Percentiles rank a stretch among this genome's conserved stretches.
phyloP scores from a whole-genome alignment of 2,113 vertebrate species.

The Cyanocitta stelleri region DNA sequence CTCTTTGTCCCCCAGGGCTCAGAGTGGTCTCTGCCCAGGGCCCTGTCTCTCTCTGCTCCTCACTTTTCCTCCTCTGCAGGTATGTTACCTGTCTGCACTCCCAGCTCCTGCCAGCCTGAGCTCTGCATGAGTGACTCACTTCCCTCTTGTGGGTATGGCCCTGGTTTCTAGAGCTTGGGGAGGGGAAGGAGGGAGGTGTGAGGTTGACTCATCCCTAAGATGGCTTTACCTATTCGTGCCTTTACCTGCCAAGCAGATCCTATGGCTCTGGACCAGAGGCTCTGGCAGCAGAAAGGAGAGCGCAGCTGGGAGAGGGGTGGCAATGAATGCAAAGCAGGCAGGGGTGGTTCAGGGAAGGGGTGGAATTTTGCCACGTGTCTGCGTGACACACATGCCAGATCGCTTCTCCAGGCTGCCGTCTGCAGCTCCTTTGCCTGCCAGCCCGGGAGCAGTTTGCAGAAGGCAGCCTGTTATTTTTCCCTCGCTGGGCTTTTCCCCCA shows the following conservation, averaged over 20 bases:
- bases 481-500: not conserved
- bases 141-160: constrained; percentile 51
- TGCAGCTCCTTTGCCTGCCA: not conserved
- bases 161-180: constrained; percentile 46
- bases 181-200: constrained; percentile 31
- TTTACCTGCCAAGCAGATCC: not conserved
- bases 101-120: constrained; percentile 58
- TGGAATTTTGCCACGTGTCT: not conserved
- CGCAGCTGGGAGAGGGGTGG: not conserved
- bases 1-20: constrained; percentile 30
- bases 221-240: not conserved
- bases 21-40: not conserved
- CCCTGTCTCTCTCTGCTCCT: constrained; percentile 6
- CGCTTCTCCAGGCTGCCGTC: not conserved
- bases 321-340: constrained; percentile 3
- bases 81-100: constrained; percentile 54
- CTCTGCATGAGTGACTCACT: constrained; percentile 55
- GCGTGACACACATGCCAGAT: not conserved
- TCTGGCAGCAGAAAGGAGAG: not conserved
- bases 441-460: not conserved
- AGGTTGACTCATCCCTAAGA: not conserved
- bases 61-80: constrained; percentile 67
- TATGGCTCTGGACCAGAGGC: not conserved
- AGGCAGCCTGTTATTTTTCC: not conserved
- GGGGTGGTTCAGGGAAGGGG: not conserved